These are phyloP conservation scores for Rhynchonema sp. DNA, from an alignment of 2,888 invertebrate species.

Conservation along the genomic window DNA sequence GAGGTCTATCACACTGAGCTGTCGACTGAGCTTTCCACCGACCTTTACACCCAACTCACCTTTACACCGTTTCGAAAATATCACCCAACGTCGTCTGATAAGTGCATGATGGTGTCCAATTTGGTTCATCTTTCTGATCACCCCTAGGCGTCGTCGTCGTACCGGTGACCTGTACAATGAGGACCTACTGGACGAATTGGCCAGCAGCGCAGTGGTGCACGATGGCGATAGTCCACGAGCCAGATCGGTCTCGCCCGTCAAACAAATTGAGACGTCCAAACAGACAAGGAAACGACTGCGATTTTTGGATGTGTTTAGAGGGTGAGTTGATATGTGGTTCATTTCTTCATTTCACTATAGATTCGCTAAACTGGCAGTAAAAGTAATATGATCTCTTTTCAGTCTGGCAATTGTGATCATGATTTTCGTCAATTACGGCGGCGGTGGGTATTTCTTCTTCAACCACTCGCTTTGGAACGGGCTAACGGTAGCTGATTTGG, in stretches of 20 bases:
- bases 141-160: not conserved
- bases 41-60: no score
- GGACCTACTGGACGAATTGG: not conserved
- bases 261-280: no score
- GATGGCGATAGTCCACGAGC: not conserved
- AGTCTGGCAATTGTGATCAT: conserved; percentile 42
- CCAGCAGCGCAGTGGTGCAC: not conserved
- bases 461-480: conserved; percentile 86
- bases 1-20: no score
- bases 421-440: conserved; percentile 72
- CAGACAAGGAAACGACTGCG: not conserved
- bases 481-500: conserved; percentile 63
- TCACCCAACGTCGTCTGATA: no score
- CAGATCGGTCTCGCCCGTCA: not conserved
- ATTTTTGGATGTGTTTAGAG: conserved; percentile 5
- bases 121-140: not conserved
- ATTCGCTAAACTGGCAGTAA: no score
- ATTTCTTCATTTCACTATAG: not conserved
- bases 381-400: not conserved
- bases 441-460: conserved; percentile 64
- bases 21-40: no score
- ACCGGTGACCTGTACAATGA: not conserved
- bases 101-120: not conserved
- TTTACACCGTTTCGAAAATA: no score
- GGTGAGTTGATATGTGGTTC: not conserved